Percentiles rank a stretch among this genome's conserved stretches.
phyloP scores from a whole-genome alignment of 2,888 invertebrate species.

The Caenorhabditis japonica region DNA sequence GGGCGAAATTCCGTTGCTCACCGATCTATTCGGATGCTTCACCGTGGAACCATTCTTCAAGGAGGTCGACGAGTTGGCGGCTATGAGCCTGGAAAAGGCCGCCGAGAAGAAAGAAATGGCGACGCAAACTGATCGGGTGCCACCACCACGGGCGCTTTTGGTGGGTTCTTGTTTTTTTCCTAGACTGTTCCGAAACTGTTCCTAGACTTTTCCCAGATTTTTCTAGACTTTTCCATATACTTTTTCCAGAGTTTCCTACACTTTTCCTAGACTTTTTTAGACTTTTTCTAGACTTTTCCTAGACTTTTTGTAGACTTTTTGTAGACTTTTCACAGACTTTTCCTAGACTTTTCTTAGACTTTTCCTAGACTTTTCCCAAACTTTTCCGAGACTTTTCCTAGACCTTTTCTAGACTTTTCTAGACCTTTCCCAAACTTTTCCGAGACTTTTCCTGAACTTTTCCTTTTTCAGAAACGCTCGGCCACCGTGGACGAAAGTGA shows the following conservation, averaged over 20 bases:
- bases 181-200: conserved; percentile 43
- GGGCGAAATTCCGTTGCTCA: conserved; percentile 69
- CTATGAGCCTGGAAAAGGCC: conserved; percentile 27
- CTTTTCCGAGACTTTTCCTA: too few relatives aligned
- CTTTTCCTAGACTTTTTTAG: too few relatives aligned
- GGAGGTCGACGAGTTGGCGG: conserved; percentile 42
- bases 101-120: conserved; percentile 18
- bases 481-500: conserved; percentile 61
- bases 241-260: conserved; percentile 25
- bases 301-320: too few relatives aligned
- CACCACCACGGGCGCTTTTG: conserved; percentile 34
- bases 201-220: too few relatives aligned
- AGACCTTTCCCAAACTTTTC: too few relatives aligned
- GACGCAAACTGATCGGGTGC: conserved; percentile 44
- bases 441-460: too few relatives aligned
- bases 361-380: too few relatives aligned
- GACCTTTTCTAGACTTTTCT: too few relatives aligned
- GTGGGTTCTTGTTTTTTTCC: conserved; percentile 10
- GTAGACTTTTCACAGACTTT: too few relatives aligned
- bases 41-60: conserved; percentile 72
- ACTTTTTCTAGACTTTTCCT: too few relatives aligned
- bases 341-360: too few relatives aligned
- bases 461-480: conserved; percentile 29
- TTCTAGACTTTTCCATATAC: not conserved
- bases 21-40: conserved; percentile 74